Base-by-base conservation (phyloP, 92 coral and sea anemone species). In the Paramuricea clavata region DNA sequence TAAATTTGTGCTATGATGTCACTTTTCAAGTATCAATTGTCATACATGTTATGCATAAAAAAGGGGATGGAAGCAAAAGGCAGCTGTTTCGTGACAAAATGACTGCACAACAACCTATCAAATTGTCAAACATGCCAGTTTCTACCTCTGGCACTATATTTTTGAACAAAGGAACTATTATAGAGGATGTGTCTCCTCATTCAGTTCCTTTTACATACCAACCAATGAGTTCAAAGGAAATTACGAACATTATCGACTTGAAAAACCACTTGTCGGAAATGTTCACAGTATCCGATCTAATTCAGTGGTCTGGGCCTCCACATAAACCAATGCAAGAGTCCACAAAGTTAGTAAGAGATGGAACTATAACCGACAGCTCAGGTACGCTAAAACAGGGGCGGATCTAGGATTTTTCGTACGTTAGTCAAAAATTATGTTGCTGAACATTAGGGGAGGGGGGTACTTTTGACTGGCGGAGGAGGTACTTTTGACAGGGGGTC, bases 141-240 rank as follows among this genome's bases (percentile, higher is more conserved):
- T n/a, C n/a, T n/a, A n/a, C n/a, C n/a, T n/a, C n/a, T 49, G 82
- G 54, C 80, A 90, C 59, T 77, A 69, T 90, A 10, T 89, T 80
- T 33, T 62, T 89, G 21, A 85, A 89, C 89, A 89, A 85, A 65
- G 89, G 89, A 0, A 79, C 92, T 69, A 64, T 44, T 19, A 59
- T 85, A 25, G 79, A 86, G 82, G 87, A 81, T 86, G 90, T 86
- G n/a, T 84, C 93, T 2, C 56, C 72, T 72, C 87, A 90, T 44
- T 59, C 87, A 30, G 30, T 90, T 34, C 81, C 70, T 41, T 86
- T 90, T 65, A 87, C 56, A 19, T 86, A 85, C 80, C n/a, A 74
- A 30, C 83, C 59, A 49, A 73, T 49, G 49, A 76, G 64, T 19
- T 70, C 83, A 39, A 32, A 78, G 89, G 49, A 80, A 69, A 9